Evolutionary conservation across 2,797 vertebrate species (phyloP).

Genomic region (Carapus acus): DNA sequence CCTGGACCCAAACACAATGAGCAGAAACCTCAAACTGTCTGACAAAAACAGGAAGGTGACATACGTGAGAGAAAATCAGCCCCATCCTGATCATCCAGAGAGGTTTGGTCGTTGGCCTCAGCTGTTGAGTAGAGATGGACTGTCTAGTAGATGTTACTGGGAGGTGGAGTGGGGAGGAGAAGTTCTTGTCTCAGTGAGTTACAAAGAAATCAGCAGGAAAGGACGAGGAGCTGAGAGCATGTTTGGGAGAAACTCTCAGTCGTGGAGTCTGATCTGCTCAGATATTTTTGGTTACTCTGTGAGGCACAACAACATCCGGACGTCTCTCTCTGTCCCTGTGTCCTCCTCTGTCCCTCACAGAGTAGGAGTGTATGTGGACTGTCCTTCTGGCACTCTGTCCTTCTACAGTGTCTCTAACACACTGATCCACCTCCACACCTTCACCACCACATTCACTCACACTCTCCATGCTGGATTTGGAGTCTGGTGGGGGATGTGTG

Average conservation of each 20-base stretch:
- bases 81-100: no score
- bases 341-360: background rate
- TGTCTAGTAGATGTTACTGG: background rate
- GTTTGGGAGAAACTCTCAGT: slow-evolving; percentile 7
- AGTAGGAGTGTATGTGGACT: slow-evolving; percentile 19
- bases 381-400: slow-evolving; percentile 13
- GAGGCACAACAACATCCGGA: background rate
- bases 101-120: background rate
- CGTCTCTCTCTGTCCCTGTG: background rate
- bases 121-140: no score
- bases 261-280: slow-evolving; percentile 8
- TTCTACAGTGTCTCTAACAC: slow-evolving; percentile 13
- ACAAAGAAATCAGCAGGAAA: slow-evolving; percentile 6
- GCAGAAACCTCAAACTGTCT: background rate
- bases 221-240: background rate
- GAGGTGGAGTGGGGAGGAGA: slow-evolving; percentile 2
- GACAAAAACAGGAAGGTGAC: no score
- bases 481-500: no score
- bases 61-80: no score
- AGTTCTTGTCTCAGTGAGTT: slow-evolving; percentile 5
- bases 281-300: background rate
- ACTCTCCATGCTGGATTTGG: background rate
- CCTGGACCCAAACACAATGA: no score
- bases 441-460: slow-evolving; percentile 7
- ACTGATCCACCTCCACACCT: slow-evolving; percentile 20